These are phyloP conservation scores for Frankliniella intonsa DNA, from an alignment of 2,888 invertebrate species.

Conservation along the genomic window DNA sequence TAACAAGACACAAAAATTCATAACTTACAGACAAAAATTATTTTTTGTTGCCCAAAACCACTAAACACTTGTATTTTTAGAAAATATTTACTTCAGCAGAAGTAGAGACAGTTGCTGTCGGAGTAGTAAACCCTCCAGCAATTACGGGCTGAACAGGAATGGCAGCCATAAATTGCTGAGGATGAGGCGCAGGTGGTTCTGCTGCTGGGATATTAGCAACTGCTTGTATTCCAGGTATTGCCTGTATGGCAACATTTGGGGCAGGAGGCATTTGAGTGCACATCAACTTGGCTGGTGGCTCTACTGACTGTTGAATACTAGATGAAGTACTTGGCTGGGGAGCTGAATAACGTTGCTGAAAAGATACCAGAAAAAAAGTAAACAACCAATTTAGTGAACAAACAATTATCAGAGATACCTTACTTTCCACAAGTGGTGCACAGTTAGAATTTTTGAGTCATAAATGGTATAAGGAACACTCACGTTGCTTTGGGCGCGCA, in stretches of 20 bases:
- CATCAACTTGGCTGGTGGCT: neutral
- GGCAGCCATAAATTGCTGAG: slow-evolving; percentile 54
- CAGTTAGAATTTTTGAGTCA: too few relatives aligned
- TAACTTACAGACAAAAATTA: neutral
- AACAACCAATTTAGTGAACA: too few relatives aligned
- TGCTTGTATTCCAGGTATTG: slow-evolving; percentile 36
- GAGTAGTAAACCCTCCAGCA: slow-evolving; percentile 49
- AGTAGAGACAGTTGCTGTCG: slow-evolving; percentile 43
- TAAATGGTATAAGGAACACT: slow-evolving; percentile 37
- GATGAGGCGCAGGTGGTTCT: slow-evolving; percentile 37
- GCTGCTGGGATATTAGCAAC: slow-evolving; percentile 37
- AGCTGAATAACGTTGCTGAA: slow-evolving; percentile 1
- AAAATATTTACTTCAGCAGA: slow-evolving; percentile 41
- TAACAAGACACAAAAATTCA: neutral
- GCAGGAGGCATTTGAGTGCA: neutral
- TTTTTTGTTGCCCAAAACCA: neutral
- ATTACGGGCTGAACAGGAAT: slow-evolving; percentile 57
- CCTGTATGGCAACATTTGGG: slow-evolving; percentile 23
- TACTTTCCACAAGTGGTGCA: too few relatives aligned
- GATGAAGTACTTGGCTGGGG: neutral
- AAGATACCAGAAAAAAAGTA: neutral
- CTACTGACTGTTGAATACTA: neutral
- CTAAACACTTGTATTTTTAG: neutral
- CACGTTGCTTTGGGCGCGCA: slow-evolving; percentile 51
- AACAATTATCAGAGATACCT: too few relatives aligned